These are phyloP conservation scores for Okamejei kenojei DNA, from an alignment of 2,797 vertebrate genomes.

Conservation along the genomic window DNA sequence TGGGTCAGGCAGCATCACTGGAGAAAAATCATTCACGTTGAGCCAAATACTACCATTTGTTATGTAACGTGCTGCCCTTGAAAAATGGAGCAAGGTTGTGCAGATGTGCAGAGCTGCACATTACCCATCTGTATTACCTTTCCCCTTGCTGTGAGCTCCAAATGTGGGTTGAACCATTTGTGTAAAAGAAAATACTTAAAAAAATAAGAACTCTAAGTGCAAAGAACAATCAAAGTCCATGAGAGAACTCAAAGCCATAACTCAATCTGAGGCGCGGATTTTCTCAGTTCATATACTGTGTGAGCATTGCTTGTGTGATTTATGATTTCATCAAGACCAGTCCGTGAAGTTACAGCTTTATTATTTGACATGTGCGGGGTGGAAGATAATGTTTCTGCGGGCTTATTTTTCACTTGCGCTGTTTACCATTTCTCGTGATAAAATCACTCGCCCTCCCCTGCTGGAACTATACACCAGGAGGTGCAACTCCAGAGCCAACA, in stretches of 20 bases:
- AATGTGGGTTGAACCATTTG: background rate
- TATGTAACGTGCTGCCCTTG: background rate
- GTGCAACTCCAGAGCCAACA: no score
- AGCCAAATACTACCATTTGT: background rate
- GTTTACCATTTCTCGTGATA: background rate
- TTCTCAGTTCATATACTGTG: background rate
- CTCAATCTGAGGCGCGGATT: background rate
- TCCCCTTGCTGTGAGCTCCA: background rate
- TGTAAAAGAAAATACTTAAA: background rate
- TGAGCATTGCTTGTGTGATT: background rate
- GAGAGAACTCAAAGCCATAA: background rate
- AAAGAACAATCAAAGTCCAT: background rate
- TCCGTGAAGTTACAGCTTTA: background rate
- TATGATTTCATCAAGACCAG: slow-evolving; percentile 1
- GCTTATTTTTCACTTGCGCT: background rate
- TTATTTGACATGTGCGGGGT: background rate
- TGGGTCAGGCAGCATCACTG: no score
- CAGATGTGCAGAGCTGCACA: background rate
- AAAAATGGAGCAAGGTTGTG: background rate
- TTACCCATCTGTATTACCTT: background rate
- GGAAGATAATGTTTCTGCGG: background rate
- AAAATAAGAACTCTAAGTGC: background rate
- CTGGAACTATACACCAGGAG: no score
- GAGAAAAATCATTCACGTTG: background rate
- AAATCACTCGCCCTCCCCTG: no score